Percentiles rank a stretch among this genome's conserved stretches.
Evolutionary conservation across 2,797 vertebrate species (phyloP).

Genomic region (Neomorphus geoffroyi): DNA sequence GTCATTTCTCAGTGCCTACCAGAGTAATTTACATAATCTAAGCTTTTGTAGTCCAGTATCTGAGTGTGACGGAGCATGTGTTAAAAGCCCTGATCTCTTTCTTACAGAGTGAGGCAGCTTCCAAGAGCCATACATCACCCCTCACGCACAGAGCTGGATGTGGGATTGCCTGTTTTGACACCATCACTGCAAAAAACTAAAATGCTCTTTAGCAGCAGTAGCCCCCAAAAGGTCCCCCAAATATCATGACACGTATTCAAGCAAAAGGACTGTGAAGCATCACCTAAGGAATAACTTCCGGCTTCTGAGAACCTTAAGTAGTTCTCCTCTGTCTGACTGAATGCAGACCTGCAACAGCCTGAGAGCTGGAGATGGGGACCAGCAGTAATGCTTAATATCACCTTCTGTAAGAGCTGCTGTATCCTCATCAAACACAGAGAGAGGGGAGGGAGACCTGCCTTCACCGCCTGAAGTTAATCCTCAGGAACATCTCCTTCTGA

Average conservation of each 20-base stretch:
- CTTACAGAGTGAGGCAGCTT: background rate
- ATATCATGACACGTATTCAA: background rate
- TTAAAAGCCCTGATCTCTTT: background rate
- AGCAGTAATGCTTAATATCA: background rate
- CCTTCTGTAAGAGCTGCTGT: background rate
- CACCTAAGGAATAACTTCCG: background rate
- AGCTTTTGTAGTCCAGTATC: background rate
- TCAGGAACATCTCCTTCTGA: background rate
- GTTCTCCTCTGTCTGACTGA: background rate
- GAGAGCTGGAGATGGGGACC: background rate
- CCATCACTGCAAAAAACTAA: background rate
- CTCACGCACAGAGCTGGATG: background rate
- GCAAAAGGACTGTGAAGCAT: background rate
- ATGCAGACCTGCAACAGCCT: background rate
- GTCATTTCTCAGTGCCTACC: background rate
- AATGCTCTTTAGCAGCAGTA: background rate
- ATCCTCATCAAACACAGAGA: background rate
- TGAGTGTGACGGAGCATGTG: fast-evolving
- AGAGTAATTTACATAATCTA: background rate
- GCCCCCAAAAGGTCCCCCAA: background rate
- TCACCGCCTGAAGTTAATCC: background rate
- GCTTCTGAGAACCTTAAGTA: background rate
- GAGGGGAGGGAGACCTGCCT: background rate
- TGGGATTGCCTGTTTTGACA: background rate
- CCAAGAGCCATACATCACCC: background rate